These are phyloP conservation scores for Gobio gobio DNA, from an alignment of 2,113 vertebrate genomes.

Conservation along the genomic window DNA sequence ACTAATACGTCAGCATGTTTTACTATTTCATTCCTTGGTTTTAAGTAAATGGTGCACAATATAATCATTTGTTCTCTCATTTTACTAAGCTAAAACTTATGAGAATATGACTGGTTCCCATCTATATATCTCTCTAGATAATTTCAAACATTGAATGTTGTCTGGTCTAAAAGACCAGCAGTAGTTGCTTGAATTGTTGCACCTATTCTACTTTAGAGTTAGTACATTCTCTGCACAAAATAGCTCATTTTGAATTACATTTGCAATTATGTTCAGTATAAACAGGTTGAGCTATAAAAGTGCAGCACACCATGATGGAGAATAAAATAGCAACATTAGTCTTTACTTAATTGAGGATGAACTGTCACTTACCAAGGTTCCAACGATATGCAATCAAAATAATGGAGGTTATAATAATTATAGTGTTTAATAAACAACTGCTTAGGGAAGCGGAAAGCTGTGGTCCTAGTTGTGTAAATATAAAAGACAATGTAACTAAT, in stretches of 20 bases:
- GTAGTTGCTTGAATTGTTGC: not conserved
- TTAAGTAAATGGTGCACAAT: no score
- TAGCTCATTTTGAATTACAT: not conserved
- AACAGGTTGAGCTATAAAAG: slow-evolving; percentile 20
- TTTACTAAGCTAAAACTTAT: not conserved
- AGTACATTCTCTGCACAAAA: not conserved
- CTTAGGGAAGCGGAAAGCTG: slow-evolving; percentile 32
- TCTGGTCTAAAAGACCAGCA: not conserved
- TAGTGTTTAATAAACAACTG: slow-evolving; percentile 29
- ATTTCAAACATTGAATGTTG: not conserved
- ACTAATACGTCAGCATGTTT: no score
- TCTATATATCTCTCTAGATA: not conserved
- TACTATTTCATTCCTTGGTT: no score
- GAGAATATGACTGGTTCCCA: not conserved
- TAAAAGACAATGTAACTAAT: not conserved
- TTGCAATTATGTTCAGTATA: slow-evolving; percentile 18
- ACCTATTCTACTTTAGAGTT: not conserved
- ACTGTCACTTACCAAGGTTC: slow-evolving; percentile 52
- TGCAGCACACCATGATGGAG: not conserved
- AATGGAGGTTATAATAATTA: slow-evolving; percentile 28
- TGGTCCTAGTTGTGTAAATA: not conserved
- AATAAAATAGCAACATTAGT: slow-evolving; percentile 25
- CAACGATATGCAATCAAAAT: slow-evolving; percentile 30
- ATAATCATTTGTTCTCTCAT: no score
- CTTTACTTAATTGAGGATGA: slow-evolving; percentile 47